These are phyloP conservation scores for Psylliodes chrysocephalus DNA, from an alignment of 2,888 invertebrate genomes.

Conservation along the genomic window DNA sequence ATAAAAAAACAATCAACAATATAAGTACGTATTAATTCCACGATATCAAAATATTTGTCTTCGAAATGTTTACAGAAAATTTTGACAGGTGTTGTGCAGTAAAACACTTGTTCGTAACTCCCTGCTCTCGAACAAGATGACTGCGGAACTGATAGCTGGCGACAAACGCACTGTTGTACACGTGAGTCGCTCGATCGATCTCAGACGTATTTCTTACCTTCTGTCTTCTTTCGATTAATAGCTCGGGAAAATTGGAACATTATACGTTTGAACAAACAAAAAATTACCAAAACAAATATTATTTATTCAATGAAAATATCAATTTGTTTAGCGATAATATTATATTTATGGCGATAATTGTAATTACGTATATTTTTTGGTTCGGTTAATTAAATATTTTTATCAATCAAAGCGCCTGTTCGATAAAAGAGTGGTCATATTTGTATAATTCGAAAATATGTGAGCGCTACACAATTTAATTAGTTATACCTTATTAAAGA, in stretches of 20 bases:
- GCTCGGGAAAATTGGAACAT: constrained; percentile 31
- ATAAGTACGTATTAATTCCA: background rate
- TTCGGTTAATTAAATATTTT: no score
- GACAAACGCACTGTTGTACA: constrained; percentile 57
- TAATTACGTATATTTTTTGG: no score
- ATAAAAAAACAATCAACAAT: constrained; percentile 6
- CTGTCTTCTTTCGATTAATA: constrained; percentile 39
- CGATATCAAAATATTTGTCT: constrained; percentile 29
- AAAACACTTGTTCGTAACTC: constrained; percentile 37
- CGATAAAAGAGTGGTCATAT: no score
- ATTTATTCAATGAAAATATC: no score
- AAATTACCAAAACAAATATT: no score
- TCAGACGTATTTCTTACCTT: constrained; percentile 37
- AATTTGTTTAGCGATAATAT: no score
- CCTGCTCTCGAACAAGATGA: constrained; percentile 42
- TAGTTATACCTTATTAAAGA: no score
- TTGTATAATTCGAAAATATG: no score
- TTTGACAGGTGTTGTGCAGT: constrained; percentile 51
- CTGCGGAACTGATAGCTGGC: constrained; percentile 49
- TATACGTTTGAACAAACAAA: no score
- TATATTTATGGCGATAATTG: no score
- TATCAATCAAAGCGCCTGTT: no score
- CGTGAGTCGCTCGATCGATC: constrained; percentile 52
- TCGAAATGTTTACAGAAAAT: constrained; percentile 45
- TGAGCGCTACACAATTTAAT: no score